These are phyloP conservation scores for Parauchenoglanis ngamensis DNA, from an alignment of 2,797 vertebrate genomes.

Conservation along the genomic window DNA sequence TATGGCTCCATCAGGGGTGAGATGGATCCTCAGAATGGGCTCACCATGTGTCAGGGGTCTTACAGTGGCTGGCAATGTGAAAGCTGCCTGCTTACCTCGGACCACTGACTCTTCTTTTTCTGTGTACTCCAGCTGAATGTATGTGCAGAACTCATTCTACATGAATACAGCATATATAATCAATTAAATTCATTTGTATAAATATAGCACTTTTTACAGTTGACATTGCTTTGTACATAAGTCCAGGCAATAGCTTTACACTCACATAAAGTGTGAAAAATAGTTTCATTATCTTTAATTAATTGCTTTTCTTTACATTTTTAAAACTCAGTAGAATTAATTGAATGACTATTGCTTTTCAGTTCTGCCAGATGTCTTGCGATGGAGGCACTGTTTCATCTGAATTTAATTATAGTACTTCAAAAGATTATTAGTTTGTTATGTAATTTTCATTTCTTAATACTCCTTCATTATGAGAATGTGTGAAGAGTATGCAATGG, in stretches of 20 bases:
- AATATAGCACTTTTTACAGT: not conserved
- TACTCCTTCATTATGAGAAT: not conserved
- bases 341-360: not conserved
- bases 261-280: not conserved
- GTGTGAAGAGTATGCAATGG: not conserved
- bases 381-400: not conserved
- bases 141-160: conserved; percentile 78
- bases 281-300: not conserved
- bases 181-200: not conserved
- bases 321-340: not conserved
- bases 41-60: conserved; percentile 63
- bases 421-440: not conserved
- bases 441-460: not conserved
- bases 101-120: conserved; percentile 67
- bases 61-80: conserved; percentile 72
- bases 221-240: not conserved
- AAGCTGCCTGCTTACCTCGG: conserved; percentile 69
- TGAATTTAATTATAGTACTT: not conserved
- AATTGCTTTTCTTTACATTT: not conserved
- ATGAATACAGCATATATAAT: not conserved
- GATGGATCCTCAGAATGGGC: conserved; percentile 69
- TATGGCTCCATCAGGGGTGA: conserved; percentile 69
- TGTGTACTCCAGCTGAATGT: conserved; percentile 75
- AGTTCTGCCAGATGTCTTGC: not conserved
- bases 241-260: not conserved